These are phyloP conservation scores for Chrosomus eos DNA, from an alignment of 2,797 vertebrate species.

Conservation along the genomic window DNA sequence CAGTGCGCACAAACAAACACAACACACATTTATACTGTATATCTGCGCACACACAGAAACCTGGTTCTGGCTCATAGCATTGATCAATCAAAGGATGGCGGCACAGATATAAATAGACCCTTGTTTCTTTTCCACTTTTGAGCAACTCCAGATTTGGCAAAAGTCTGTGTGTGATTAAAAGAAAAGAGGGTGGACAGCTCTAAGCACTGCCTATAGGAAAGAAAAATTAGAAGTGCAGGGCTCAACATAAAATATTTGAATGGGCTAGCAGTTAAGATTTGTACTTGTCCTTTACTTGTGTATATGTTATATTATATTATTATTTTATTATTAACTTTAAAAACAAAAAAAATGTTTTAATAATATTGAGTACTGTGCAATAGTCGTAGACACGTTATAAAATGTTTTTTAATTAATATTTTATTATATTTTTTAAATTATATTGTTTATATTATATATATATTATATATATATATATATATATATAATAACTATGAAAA, in stretches of 20 bases:
- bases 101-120: background rate
- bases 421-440: too few relatives aligned
- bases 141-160: background rate
- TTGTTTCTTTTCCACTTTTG: constrained; percentile 3
- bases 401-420: too few relatives aligned
- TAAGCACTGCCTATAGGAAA: background rate
- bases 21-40: background rate
- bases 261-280: background rate
- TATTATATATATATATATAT: too few relatives aligned
- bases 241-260: background rate
- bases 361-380: too few relatives aligned
- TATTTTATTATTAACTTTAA: too few relatives aligned
- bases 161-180: background rate
- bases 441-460: too few relatives aligned
- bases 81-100: background rate
- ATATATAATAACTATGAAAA: background rate
- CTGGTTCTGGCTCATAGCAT: constrained; percentile 19
- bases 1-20: background rate
- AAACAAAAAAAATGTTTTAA: too few relatives aligned
- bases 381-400: too few relatives aligned
- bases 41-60: background rate
- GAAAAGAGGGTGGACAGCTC: background rate
- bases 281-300: background rate
- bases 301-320: too few relatives aligned
- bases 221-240: background rate